Percentiles rank a stretch among this genome's conserved stretches.
phyloP scores from a whole-genome alignment of 1,140 invertebrate genomes.

The Drosophila rufa region DNA sequence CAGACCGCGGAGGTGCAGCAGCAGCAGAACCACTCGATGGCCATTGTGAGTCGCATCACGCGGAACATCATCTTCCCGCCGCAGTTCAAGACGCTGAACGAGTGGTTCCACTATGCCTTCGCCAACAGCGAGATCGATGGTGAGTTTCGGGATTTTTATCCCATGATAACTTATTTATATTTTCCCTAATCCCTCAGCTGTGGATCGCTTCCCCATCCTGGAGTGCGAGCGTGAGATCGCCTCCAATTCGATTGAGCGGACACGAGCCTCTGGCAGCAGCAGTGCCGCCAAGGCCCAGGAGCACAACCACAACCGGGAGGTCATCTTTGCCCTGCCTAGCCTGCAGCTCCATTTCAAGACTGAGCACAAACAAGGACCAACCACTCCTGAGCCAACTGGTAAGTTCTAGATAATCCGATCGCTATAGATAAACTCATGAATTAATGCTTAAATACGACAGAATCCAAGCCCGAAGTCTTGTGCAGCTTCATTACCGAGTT shows the following conservation, averaged over 20 bases:
- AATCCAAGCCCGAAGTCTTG: slow-evolving; percentile 94
- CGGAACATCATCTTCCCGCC: slow-evolving; percentile 96
- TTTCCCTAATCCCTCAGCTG: slow-evolving; percentile 87
- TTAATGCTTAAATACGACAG: slow-evolving; percentile 84
- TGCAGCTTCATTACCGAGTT: slow-evolving; percentile 99
- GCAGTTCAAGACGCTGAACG: slow-evolving; percentile 96
- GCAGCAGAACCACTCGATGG: slow-evolving; percentile 93
- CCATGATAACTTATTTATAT: background rate
- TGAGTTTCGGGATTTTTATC: slow-evolving; percentile 83
- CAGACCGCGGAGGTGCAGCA: slow-evolving; percentile 88
- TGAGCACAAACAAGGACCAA: slow-evolving; percentile 92
- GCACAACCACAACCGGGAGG: slow-evolving; percentile 95
- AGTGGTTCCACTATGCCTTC: slow-evolving; percentile 99
- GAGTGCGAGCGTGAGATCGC: slow-evolving; percentile 88
- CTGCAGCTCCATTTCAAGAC: slow-evolving; percentile 97
- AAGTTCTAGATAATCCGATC: slow-evolving; percentile 13
- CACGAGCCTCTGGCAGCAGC: slow-evolving; percentile 79
- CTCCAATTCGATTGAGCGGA: slow-evolving; percentile 86
- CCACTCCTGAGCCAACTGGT: slow-evolving; percentile 90
- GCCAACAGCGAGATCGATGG: slow-evolving; percentile 96
- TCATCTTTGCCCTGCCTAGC: slow-evolving; percentile 97
- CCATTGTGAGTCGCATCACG: slow-evolving; percentile 95
- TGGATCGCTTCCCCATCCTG: slow-evolving; percentile 95
- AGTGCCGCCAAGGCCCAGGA: slow-evolving; percentile 89
- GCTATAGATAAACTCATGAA: background rate